Evolutionary conservation across 2,888 invertebrate genomes (phyloP).

Genomic region (Tuta absoluta): DNA sequence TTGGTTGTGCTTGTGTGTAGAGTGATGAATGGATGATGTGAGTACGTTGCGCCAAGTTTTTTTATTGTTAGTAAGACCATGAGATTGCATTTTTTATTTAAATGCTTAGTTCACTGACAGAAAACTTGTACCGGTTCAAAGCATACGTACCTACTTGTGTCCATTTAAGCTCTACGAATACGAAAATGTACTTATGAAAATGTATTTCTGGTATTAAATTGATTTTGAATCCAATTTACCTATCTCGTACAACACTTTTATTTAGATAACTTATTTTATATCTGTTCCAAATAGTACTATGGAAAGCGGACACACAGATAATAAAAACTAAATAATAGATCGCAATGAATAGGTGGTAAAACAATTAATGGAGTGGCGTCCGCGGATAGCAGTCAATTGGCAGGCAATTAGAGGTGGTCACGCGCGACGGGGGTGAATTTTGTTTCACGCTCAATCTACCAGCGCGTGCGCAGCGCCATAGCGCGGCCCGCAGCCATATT

Average conservation of each 20-base stretch:
- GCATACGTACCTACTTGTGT: too few relatives aligned
- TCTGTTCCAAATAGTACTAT: not conserved
- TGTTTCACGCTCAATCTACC: conserved; percentile 80
- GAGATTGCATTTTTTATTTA: too few relatives aligned
- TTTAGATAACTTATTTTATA: too few relatives aligned
- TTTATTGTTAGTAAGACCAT: too few relatives aligned
- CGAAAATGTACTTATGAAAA: too few relatives aligned
- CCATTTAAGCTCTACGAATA: too few relatives aligned
- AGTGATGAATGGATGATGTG: not conserved
- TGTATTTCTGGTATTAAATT: too few relatives aligned
- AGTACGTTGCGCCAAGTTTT: not conserved
- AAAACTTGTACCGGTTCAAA: too few relatives aligned
- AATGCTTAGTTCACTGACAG: too few relatives aligned
- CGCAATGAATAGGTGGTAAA: conserved; percentile 36
- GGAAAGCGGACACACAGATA: not conserved
- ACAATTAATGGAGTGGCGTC: conserved; percentile 52
- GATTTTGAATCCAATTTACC: too few relatives aligned
- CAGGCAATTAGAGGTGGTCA: conserved; percentile 68
- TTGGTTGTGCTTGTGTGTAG: conserved; percentile 2
- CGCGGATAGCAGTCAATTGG: conserved; percentile 64
- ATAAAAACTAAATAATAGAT: conserved; percentile 13
- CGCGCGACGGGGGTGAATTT: conserved; percentile 76
- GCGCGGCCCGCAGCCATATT: conserved; percentile 73
- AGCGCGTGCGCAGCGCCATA: conserved; percentile 63
- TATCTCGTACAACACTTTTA: too few relatives aligned